phyloP scores from a whole-genome alignment of 2,888 invertebrate species.

The Phortica magna region DNA sequence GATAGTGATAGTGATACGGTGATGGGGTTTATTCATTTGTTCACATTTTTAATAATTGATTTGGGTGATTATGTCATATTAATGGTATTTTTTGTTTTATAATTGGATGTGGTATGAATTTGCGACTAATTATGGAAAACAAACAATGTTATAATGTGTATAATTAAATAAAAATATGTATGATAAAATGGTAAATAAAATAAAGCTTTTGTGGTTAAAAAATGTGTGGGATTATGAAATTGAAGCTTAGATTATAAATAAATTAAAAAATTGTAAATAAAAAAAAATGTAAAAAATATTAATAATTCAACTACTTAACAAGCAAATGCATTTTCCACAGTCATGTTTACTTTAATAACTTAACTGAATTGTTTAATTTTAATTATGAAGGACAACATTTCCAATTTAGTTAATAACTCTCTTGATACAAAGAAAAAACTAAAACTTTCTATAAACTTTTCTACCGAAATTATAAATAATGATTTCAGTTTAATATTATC shows the following conservation, averaged over 20 bases:
- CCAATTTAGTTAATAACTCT: too few species aligned
- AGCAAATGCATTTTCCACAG: too few species aligned
- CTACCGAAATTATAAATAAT: too few species aligned
- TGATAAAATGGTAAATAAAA: background rate
- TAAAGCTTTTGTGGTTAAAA: constrained; percentile 7
- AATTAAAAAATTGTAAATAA: background rate
- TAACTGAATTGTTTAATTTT: too few species aligned
- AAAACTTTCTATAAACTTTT: too few species aligned
- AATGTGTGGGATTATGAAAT: background rate
- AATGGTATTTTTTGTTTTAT: constrained; percentile 51
- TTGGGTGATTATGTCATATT: constrained; percentile 54
- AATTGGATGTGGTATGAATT: constrained; percentile 46
- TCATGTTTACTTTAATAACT: too few species aligned
- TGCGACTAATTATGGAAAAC: constrained; percentile 39
- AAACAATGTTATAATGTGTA: constrained; percentile 24
- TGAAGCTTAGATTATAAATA: background rate
- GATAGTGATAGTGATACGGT: constrained; percentile 68
- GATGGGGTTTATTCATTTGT: constrained; percentile 51
- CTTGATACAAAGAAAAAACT: too few species aligned
- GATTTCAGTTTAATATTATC: too few species aligned
- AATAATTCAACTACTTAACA: background rate
- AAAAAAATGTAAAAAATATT: background rate
- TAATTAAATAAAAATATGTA: background rate
- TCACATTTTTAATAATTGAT: constrained; percentile 41
- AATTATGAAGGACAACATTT: too few species aligned